Conservation (phyloP, 2,888 invertebrate species). For the Phyto melanocephala region DNA sequence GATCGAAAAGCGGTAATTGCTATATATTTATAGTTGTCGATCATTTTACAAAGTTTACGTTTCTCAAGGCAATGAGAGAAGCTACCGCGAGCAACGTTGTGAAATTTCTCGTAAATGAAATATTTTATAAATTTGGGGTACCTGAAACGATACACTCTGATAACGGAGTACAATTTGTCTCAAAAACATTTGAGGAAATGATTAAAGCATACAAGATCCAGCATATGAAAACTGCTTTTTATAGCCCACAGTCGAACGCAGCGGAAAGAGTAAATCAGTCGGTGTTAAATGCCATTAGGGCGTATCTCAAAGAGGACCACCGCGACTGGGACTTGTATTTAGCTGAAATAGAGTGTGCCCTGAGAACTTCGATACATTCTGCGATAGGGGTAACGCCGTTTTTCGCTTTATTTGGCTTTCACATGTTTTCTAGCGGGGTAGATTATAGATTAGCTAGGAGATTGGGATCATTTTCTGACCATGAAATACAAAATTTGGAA, state of each 20-base stretch:
- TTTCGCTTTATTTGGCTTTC: neutral
- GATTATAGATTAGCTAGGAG: neutral
- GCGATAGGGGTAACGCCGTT: neutral
- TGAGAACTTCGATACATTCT: constrained; percentile 28
- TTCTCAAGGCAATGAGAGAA: no score
- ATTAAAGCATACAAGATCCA: no score
- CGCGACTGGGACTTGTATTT: constrained; percentile 47
- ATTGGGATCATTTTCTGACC: neutral
- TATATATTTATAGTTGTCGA: no score
- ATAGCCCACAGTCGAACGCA: no score
- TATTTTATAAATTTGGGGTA: no score
- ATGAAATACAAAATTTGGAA: neutral
- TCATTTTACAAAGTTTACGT: no score
- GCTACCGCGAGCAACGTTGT: constrained; percentile 70
- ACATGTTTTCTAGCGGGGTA: neutral
- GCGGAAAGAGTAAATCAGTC: no score
- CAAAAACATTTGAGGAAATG: constrained; percentile 66
- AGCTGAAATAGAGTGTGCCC: constrained; percentile 38
- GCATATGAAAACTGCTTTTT: no score
- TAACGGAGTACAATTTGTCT: constrained; percentile 53
- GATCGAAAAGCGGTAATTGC: no score
- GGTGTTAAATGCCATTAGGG: no score
- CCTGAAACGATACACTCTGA: no score
- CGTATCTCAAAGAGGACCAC: constrained; percentile 40
- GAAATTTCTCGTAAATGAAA: no score